Percentiles rank a stretch among this genome's conserved stretches.
phyloP scores from a whole-genome alignment of 2,113 vertebrate species.

The Microcebus jonahi region DNA sequence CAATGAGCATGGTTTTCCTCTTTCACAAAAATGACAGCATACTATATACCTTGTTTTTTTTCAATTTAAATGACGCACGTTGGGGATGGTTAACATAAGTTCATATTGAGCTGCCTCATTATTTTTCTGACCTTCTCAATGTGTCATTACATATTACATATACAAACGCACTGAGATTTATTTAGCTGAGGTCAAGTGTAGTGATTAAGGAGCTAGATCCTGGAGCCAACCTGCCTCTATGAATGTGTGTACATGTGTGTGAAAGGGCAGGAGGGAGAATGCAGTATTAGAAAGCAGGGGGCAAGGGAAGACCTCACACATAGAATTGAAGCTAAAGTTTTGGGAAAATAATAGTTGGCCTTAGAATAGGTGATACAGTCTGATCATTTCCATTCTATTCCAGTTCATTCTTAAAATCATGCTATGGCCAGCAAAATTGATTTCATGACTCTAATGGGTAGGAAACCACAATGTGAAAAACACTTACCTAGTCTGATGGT shows the following conservation, averaged over 20 bases:
- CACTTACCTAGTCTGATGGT: not conserved
- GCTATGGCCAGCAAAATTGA: too few species aligned
- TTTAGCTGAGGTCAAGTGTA: not conserved
- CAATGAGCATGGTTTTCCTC: not conserved
- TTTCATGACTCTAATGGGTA: not conserved
- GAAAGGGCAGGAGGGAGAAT: not conserved
- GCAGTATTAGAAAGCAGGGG: not conserved
- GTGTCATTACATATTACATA: not conserved
- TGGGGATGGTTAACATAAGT: not conserved
- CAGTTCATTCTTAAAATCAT: not conserved
- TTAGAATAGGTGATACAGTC: too few species aligned
- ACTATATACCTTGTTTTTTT: not conserved
- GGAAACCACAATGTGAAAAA: not conserved
- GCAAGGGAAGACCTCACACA: not conserved
- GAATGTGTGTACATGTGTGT: too few species aligned
- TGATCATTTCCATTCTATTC: not conserved
- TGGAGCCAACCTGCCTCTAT: not conserved
- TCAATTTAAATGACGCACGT: not conserved
- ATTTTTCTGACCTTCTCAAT: not conserved
- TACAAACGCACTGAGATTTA: not conserved
- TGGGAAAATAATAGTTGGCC: too few species aligned
- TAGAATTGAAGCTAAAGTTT: too few species aligned
- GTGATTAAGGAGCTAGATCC: not conserved
- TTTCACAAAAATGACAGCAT: not conserved
- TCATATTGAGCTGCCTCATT: not conserved